Evolutionary conservation across 2,797 vertebrate genomes (phyloP).

Genomic region (Arctocebus calabarensis): DNA sequence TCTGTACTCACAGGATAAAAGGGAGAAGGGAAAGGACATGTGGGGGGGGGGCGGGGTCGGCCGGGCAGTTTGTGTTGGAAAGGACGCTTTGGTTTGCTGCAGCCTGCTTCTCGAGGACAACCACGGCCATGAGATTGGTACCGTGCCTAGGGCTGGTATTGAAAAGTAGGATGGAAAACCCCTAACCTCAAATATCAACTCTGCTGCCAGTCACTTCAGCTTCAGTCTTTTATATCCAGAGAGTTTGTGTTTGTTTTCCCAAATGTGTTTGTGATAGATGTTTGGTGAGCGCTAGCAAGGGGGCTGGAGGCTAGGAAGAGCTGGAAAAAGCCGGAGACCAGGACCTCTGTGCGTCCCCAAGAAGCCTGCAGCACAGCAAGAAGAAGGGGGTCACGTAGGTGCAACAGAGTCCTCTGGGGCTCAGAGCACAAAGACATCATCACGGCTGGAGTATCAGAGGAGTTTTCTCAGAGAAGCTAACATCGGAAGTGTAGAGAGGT

Average conservation of each 20-base stretch:
- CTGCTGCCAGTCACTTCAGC: background rate
- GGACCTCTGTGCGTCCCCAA: background rate
- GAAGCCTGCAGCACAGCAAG: background rate
- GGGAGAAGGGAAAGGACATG: background rate
- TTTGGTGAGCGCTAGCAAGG: background rate
- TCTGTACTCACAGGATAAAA: background rate
- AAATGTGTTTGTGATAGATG: no score
- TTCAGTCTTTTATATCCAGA: background rate
- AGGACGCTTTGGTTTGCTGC: background rate
- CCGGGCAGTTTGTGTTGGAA: background rate
- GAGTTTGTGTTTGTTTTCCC: background rate
- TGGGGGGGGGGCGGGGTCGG: background rate
- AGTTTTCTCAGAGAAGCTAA: background rate
- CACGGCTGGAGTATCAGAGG: background rate
- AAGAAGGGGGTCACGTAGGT: background rate
- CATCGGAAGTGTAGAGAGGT: background rate
- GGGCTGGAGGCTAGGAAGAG: background rate
- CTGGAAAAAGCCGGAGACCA: background rate
- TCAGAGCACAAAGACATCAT: background rate
- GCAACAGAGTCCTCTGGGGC: background rate
- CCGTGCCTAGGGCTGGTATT: background rate
- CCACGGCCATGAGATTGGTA: background rate
- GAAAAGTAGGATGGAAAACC: background rate
- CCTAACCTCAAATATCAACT: background rate
- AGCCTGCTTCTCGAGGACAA: background rate